Base-by-base conservation (phyloP, 2,113 vertebrate genomes). In the Trachemys scripta region DNA sequence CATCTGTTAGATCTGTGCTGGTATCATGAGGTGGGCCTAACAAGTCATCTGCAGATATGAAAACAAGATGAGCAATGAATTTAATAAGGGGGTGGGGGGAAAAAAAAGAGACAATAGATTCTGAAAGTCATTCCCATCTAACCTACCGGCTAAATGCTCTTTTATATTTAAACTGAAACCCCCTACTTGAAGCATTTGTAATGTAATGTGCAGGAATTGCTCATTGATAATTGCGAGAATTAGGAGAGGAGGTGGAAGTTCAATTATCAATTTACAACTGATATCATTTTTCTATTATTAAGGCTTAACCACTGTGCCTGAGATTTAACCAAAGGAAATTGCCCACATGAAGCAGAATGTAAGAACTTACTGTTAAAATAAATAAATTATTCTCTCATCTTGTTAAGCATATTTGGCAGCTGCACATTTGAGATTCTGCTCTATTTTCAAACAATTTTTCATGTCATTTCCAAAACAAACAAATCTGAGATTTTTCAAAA, bases 1-100 rank as follows among this genome's bases (percentile, higher is more conserved):
- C 98, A 96, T 99, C 99, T 27, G 99, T 99, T 98, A 99, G 98
- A 98, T 99, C 99, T 79, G 99, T 99, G 98, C 97, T 99, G 97
- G 98, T 99, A 98, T 98, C 98, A 53, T 98, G 98, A 86, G 99
- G 98, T 5, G 98, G 98, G 91, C 98, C 98, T 97, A 99, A 97
- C 97, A 99, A 97, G 96, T 99, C 99, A 96, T 99, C 99, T 97
- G 98, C 96, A 94, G 82, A 94, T 82, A 92, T 0, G 51, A 94
- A 81, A 95, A 91, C 50, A 96, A 94, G 85, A 54, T 87, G 47
- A 86, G 13, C 45, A 90, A 90, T 13, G 1, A 84, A 56, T 94
- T 96, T 94, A 87, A 65, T 57, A 29, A 54, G 6, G 47, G 38
- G 38, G 38, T 3, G 38, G 38, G 38, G 38, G 38, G 38, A 4